These are phyloP conservation scores for Yponomeuta malinellus DNA, from an alignment of 2,888 invertebrate species.

Conservation along the genomic window DNA sequence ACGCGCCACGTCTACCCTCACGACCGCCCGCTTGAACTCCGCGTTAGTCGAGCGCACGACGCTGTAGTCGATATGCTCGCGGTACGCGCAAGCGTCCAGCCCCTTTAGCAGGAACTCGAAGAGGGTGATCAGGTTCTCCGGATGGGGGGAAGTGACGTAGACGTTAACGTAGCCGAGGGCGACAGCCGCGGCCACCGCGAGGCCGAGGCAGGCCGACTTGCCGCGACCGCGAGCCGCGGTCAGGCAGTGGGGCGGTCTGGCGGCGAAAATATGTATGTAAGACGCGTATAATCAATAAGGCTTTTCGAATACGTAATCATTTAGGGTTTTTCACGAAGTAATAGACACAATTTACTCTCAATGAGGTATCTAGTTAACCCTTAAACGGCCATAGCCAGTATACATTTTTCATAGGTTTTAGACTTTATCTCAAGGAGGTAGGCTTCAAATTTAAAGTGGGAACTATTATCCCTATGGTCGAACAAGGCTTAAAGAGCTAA, in stretches of 20 bases:
- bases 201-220: constrained; percentile 96
- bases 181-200: constrained; percentile 91
- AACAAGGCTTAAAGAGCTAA: too few relatives aligned
- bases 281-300: too few relatives aligned
- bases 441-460: too few relatives aligned
- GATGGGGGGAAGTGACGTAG: constrained; percentile 98
- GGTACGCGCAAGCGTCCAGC: constrained; percentile 93
- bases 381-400: too few relatives aligned
- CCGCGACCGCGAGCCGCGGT: constrained; percentile 98
- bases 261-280: neutral
- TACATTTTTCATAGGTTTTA: too few relatives aligned
- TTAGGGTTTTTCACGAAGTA: too few relatives aligned
- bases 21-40: constrained; percentile 96
- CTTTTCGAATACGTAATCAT: too few relatives aligned
- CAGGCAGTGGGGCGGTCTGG: constrained; percentile 92
- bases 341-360: too few relatives aligned
- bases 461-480: too few relatives aligned
- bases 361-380: too few relatives aligned
- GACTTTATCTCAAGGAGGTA: too few relatives aligned
- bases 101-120: constrained; percentile 97
- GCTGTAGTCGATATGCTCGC: constrained; percentile 97
- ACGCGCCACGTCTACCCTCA: constrained; percentile 92
- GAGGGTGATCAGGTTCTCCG: constrained; percentile 97
- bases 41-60: constrained; percentile 96
- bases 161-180: constrained; percentile 93